Percentiles rank a stretch among this genome's conserved stretches.
Conservation (phyloP, 2,797 vertebrate genomes). For the Ispidina lecontei region DNA sequence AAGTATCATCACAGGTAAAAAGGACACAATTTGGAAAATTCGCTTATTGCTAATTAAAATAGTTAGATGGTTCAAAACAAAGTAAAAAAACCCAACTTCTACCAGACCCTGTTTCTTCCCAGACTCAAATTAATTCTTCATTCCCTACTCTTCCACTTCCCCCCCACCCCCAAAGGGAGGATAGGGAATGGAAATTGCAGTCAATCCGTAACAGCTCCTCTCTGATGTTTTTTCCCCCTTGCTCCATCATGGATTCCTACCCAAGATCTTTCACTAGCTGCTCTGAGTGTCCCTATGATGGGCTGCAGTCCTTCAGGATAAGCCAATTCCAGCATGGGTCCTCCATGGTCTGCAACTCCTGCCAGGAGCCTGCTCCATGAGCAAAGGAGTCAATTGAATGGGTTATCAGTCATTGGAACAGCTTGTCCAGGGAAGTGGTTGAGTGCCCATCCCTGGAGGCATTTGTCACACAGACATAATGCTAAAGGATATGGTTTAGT, state of each 20-base stretch:
- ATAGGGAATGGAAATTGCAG: neutral
- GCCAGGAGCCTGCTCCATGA: neutral
- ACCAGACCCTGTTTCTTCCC: neutral
- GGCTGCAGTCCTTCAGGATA: neutral
- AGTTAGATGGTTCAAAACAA: neutral
- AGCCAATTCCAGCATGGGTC: neutral
- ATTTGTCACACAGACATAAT: too few relatives aligned
- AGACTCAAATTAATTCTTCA: neutral
- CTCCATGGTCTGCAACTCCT: neutral
- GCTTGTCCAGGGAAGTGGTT: too few relatives aligned
- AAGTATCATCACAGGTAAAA: fast-evolving
- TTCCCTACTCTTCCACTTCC: neutral
- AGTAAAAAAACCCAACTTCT: neutral
- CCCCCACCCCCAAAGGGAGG: fast-evolving
- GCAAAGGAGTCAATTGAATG: neutral
- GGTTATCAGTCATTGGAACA: too few relatives aligned
- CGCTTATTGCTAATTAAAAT: neutral
- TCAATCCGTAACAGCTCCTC: neutral
- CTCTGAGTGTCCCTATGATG: neutral
- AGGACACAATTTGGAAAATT: fast-evolving
- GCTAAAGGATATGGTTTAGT: too few relatives aligned
- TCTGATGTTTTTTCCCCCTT: neutral
- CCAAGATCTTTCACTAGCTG: neutral
- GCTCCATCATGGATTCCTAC: neutral
- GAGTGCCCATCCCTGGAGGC: too few relatives aligned